Base-by-base conservation (phyloP, 2,888 invertebrate species). In the Diarsia mendica region DNA sequence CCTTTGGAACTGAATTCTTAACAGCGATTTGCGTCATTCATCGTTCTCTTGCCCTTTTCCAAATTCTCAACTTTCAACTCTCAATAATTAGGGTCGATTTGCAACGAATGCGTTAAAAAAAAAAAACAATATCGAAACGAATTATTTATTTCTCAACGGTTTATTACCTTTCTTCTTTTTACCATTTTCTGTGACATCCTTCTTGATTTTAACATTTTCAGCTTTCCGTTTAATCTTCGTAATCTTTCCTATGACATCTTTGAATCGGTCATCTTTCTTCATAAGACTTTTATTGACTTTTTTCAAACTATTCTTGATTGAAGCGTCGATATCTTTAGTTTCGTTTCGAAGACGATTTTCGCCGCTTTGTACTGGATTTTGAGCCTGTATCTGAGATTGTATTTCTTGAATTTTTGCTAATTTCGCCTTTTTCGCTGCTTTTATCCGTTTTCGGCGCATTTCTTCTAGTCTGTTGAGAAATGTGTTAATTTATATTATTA, bases 191-290 rank as follows among this genome's bases (percentile, higher is more conserved):
- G 82, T 87, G 10, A 74, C 79, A 53, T 80, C 86, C 18, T 83
- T 84, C 48, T 84, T 87, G 8, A 71, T 77, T 79, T 93, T 90
- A 3, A 89, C 88, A 76, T 90, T 93, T 9, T 95, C 95, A 0
- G 96, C 94, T 89, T 96, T 96, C 49, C 94, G 85, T 83, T 95
- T 96, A 23, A 96, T 96, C 75, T 94, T 96, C 0, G 88, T 92
- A 2, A 96, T 92, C 84, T 96, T 96, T 3, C 95, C 96, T 0
- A 96, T 96, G 4, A 96, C 95, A 79, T 95, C 91, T 82, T 96
- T 96, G 60, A 96, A 96, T 48, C 96, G 88, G 2, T 94, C 94
- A 61, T 96, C 96, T 84, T 93, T 96, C 80, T 96, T 96, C 96
- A 96, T 96, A 0, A 96, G 82, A 5, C 85, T 91, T 76, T 92